Conservation (phyloP, 2,888 invertebrate species). For the Hoplodrina ambigua region DNA sequence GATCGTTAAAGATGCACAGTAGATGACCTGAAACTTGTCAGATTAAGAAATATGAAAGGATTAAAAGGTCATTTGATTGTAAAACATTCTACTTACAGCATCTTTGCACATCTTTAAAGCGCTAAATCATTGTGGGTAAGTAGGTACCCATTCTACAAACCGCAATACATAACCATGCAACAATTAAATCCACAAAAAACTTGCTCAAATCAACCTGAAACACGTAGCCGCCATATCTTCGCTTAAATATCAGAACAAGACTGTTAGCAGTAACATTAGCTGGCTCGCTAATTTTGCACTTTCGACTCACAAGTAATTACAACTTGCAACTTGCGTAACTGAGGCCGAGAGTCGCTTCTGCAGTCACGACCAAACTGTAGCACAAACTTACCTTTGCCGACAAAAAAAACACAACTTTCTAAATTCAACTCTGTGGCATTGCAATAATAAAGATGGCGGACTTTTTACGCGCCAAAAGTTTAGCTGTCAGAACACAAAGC, state of each 20-base stretch:
- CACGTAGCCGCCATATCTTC: conserved; percentile 44
- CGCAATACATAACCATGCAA: conserved; percentile 14
- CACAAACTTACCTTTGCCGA: conserved; percentile 69
- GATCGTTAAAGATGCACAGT: too few species aligned
- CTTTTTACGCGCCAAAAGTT: conserved; percentile 48
- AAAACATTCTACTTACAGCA: conserved; percentile 33
- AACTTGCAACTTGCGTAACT: conserved; percentile 83
- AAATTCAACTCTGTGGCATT: conserved; percentile 56
- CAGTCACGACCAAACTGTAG: conserved; percentile 85
- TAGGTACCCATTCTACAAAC: conserved; percentile 22
- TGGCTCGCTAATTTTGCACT: conserved; percentile 84
- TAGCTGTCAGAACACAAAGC: conserved; percentile 76
- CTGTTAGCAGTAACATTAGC: conserved; percentile 67
- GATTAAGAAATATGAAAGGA: conserved; percentile 37
- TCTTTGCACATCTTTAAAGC: conserved; percentile 37
- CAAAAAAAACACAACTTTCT: conserved; percentile 49
- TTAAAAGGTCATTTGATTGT: conserved; percentile 30
- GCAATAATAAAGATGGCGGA: conserved; percentile 54
- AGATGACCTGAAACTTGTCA: background rate
- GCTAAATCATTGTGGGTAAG: conserved; percentile 16
- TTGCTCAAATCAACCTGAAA: conserved; percentile 51
- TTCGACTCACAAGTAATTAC: conserved; percentile 87
- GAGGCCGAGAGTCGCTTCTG: conserved; percentile 82
- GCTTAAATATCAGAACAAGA: conserved; percentile 57
- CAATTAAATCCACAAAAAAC: conserved; percentile 37